These are phyloP conservation scores for Gandaritis pyraliata DNA, from an alignment of 2,888 invertebrate genomes.

Conservation along the genomic window DNA sequence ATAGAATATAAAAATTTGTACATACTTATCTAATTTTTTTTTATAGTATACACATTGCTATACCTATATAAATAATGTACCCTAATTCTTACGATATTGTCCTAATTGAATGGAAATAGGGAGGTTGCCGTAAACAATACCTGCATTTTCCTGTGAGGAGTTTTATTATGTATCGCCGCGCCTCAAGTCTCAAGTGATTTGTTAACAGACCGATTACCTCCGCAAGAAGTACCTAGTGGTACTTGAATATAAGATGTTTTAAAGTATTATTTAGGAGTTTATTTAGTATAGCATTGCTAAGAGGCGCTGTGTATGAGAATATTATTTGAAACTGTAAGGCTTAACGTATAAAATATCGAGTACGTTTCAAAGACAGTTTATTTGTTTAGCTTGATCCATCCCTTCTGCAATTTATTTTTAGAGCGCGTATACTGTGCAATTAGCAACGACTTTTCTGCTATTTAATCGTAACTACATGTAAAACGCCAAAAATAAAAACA, in stretches of 20 bases:
- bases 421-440: no score
- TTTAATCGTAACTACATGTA: no score
- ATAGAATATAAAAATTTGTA: no score
- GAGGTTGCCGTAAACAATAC: background rate
- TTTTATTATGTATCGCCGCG: constrained; percentile 43
- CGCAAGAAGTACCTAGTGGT: constrained; percentile 42
- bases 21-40: no score
- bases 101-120: no score
- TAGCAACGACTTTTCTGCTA: no score
- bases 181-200: constrained; percentile 45
- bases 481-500: no score
- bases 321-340: constrained; percentile 11
- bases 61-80: no score
- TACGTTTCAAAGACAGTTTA: background rate
- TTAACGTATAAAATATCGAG: background rate
- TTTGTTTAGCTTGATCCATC: no score
- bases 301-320: constrained; percentile 19
- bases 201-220: constrained; percentile 47
- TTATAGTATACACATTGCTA: no score
- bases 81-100: no score
- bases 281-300: constrained; percentile 27
- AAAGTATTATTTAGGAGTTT: constrained; percentile 34
- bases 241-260: constrained; percentile 43
- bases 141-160: constrained; percentile 21
- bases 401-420: no score